phyloP scores from a whole-genome alignment of 2,888 invertebrate species.

The Cryptophagus acutangulus region DNA sequence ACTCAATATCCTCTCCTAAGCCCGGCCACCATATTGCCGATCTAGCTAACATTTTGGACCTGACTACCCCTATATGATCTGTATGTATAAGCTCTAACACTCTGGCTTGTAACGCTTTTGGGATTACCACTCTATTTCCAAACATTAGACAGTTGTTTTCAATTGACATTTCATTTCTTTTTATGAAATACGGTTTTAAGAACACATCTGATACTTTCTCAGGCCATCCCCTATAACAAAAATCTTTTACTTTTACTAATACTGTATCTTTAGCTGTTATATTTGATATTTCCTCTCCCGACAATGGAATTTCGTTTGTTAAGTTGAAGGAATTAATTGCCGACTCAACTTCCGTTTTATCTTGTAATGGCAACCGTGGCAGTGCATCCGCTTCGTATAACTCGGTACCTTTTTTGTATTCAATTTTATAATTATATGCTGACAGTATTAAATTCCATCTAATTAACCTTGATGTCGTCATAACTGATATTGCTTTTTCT shows the following conservation, averaged over 20 bases:
- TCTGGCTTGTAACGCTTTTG: conserved; percentile 6
- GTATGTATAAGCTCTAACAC: conserved; percentile 12
- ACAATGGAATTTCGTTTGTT: conserved; percentile 11
- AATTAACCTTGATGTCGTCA: conserved; percentile 17
- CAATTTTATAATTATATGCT: conserved; percentile 15
- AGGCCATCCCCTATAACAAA: conserved; percentile 14
- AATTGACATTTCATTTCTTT: conserved; percentile 12
- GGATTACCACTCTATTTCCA: conserved; percentile 9
- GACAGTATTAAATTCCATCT: conserved; percentile 18
- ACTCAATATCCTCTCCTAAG: conserved; percentile 10
- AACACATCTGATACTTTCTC: conserved; percentile 9
- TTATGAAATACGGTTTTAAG: conserved; percentile 14
- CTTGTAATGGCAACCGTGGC: conserved; percentile 14
- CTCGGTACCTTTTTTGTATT: conserved; percentile 12
- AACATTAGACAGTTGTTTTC: conserved; percentile 9
- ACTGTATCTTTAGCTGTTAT: conserved; percentile 10
- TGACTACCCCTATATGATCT: conserved; percentile 10
- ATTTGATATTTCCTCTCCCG: conserved; percentile 11
- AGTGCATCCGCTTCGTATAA: conserved; percentile 12
- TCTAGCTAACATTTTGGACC: conserved; percentile 14
- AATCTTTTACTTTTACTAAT: conserved; percentile 12
- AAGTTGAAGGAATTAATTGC: conserved; percentile 12
- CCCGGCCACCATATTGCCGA: conserved; percentile 12
- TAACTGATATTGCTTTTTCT: conserved; percentile 14
- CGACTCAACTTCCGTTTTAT: conserved; percentile 5